phyloP scores from a whole-genome alignment of 2,113 vertebrate genomes.

The Xyliphius kryptos region DNA sequence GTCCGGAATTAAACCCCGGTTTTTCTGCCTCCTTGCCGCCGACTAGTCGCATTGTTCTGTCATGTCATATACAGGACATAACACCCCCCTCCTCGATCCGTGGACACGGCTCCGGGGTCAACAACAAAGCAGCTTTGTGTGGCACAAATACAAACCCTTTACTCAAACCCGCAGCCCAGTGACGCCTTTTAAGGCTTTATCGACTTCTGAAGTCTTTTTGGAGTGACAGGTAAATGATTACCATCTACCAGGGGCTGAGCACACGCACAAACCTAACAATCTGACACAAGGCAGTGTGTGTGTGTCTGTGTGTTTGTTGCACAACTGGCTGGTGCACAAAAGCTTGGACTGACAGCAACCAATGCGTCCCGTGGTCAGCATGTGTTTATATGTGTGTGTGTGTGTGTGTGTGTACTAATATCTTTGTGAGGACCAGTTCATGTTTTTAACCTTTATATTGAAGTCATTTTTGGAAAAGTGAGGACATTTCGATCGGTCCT shows the following conservation, averaged over 20 bases:
- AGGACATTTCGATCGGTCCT: too few species aligned
- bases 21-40: conserved; percentile 49
- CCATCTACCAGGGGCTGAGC: conserved; percentile 72
- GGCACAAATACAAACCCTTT: conserved; percentile 52
- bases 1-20: too few species aligned
- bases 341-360: conserved; percentile 59
- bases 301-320: conserved; percentile 70
- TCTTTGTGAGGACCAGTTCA: too few species aligned
- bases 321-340: conserved; percentile 57
- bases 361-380: conserved; percentile 33
- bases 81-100: conserved; percentile 37
- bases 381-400: conserved; percentile 21
- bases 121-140: conserved; percentile 86
- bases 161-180: conserved; percentile 45
- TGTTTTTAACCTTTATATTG: too few species aligned
- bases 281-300: conserved; percentile 65
- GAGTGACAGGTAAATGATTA: conserved; percentile 83
- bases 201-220: conserved; percentile 70
- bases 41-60: conserved; percentile 49
- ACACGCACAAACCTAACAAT: conserved; percentile 72
- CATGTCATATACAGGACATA: conserved; percentile 35
- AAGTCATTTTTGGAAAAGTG: too few species aligned
- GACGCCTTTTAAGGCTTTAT: too few species aligned
- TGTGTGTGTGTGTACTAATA: conserved; percentile 11
- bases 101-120: conserved; percentile 59